Evolutionary conservation across 1,140 invertebrate genomes (phyloP), one percentile per base, ranked within the genome.

Genomic region (Heliconius hewitsoni): DNA sequence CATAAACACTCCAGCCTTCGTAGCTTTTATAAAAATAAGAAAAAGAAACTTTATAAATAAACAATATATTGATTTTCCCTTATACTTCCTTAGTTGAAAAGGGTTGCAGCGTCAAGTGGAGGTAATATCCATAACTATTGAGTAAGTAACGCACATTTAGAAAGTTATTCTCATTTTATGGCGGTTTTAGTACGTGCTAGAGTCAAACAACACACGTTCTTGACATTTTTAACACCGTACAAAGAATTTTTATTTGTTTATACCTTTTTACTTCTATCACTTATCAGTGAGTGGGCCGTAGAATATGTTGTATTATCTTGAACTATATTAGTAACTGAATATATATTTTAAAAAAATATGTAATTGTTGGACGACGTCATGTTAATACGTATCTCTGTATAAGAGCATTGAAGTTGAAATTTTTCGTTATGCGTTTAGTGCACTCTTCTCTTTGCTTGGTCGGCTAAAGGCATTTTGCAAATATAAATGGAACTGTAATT

Each of bases 101-200:
- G 75, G 79, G 75, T 70, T 66, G 55, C 52, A 74, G 30, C 55
- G 39, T 50, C 39, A 80, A 77, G 37, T 71, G 34, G 34, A 77
- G 76, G 79, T 77, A 74, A 77, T 77, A 74, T 73, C 79, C 79
- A 80, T 80, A 77, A 77, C 76, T 76, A 74, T 81, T 23, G 55
- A 81, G 57, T 80, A 30, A 80, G 72, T 76, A 73, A 73, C 74
- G 55, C 19, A 57, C 57, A 60, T 74, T 81, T 81, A 71, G 70
- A 81, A 76, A 73, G 42, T 55, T 60, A 66, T 77, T 70, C 46
- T 16, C 42, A 39, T 81, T 74, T 81, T 77, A 81, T 77, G 75
- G 34, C 75, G 46, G 71, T 60, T 77, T 81, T 74, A 74, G 55
- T 76, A 76, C 74, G 55, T 77, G 72, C 57, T 79, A 23, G 46